Evolutionary conservation across 2,888 invertebrate genomes (phyloP), one percentile per base, ranked within the genome.

Genomic region (Agonum fuliginosum): DNA sequence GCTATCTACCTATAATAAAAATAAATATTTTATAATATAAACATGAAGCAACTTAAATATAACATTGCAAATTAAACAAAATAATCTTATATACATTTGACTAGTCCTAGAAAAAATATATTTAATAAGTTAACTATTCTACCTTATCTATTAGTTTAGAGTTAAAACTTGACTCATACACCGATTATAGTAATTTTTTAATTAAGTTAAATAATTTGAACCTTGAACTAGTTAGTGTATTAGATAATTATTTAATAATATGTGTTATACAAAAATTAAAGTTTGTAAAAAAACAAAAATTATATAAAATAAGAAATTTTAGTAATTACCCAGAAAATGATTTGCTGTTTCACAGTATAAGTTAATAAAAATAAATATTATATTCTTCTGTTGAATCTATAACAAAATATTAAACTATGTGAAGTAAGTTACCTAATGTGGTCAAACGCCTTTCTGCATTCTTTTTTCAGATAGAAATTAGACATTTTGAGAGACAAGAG

Each of bases 221-320:
- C 74, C 62, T 74, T 74, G 65, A 10, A 65, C 46, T 48, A 65
- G 74, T 74, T 74, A 74, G 69, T 69, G n/a, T 22, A 72, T 27
- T 19, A 65, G 34, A 14, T 20, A 51, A 62, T 62, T 62, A 30
- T 30, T 5, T 14, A 30, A 58, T 58, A 12, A 58, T 5, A 58
- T 30, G 14, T 14, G 4, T 46, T 22, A 51, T 51, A 10, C n/a
- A n/a, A 51, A 62, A 62, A 62, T 62, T 62, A n/a, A n/a, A n/a
- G 54, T 22, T 22, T 54, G 54, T 54, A 54, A n/a, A 54, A 54
- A 54, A 20, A 12, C 12, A 54, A 54, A 54, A 54, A 54, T 54
- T 24, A 54, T 12, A 10, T 37, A 12, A 37, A 37, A 37, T 12
- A 37, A 37, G 2, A 24, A 24, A 24, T 54, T 54, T 54, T 54